Evolutionary conservation across 2,797 vertebrate genomes (phyloP).

Genomic region (Balearica regulorum): DNA sequence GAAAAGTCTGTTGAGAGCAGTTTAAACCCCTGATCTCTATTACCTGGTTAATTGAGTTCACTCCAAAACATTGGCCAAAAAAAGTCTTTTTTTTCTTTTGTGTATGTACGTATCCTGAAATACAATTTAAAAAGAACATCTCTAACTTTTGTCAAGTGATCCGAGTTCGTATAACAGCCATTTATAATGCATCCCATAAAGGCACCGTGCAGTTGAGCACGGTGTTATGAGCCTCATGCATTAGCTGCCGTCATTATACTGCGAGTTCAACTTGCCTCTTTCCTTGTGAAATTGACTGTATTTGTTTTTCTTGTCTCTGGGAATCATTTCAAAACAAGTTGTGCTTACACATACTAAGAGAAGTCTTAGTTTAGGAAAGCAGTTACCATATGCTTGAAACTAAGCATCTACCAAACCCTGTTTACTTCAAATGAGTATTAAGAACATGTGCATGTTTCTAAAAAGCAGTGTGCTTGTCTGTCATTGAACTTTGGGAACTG

Average conservation of each 20-base stretch:
- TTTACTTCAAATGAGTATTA: neutral
- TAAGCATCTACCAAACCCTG: neutral
- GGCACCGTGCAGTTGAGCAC: neutral
- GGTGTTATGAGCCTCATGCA: neutral
- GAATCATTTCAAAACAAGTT: neutral
- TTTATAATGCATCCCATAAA: neutral
- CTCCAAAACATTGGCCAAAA: neutral
- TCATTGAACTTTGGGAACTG: neutral
- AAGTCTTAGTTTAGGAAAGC: neutral
- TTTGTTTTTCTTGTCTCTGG: neutral
- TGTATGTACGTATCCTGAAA: neutral
- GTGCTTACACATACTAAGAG: neutral
- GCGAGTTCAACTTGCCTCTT: neutral
- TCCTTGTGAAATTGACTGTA: neutral
- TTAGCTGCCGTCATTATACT: neutral
- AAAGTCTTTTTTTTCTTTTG: rapidly evolving
- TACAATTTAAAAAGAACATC: neutral
- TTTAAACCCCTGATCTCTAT: neutral
- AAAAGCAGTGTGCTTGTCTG: neutral
- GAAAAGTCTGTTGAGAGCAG: neutral
- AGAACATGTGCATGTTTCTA: neutral
- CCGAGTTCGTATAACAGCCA: neutral
- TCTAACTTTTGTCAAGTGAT: neutral
- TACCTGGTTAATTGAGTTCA: neutral
- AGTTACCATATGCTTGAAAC: neutral